Conservation (phyloP, 2,113 vertebrate species). For the Otus sunia region DNA sequence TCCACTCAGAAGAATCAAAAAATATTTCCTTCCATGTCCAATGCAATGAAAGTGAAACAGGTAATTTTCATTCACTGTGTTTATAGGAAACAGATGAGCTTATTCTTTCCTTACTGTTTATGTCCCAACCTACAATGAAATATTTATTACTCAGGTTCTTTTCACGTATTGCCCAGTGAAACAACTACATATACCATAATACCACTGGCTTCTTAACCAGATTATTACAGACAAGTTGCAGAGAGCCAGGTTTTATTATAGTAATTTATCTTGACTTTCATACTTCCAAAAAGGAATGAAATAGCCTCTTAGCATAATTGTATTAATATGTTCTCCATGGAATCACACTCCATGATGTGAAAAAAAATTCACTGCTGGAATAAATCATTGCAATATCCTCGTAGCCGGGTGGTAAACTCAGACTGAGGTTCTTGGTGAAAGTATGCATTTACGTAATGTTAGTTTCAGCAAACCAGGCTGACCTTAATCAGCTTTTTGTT, state of each 20-base stretch:
- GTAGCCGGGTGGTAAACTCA: not conserved
- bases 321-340: not conserved
- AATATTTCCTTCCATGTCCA: not conserved
- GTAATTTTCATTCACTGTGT: not conserved
- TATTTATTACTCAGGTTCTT: not conserved
- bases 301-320: constrained; percentile 9
- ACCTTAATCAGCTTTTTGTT: not conserved
- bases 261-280: constrained; percentile 5
- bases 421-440: not conserved
- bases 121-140: not conserved
- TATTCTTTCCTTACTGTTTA: not conserved
- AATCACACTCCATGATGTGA: not conserved
- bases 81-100: not conserved
- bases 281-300: constrained; percentile 12
- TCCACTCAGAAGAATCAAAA: not conserved
- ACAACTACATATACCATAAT: not conserved
- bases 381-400: not conserved
- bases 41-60: not conserved
- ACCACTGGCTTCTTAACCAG: not conserved
- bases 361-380: not conserved
- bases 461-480: not conserved
- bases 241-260: not conserved
- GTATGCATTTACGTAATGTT: not conserved
- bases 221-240: not conserved
- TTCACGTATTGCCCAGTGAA: not conserved